phyloP scores from a whole-genome alignment of 53 echinoderm and acorn worm species.

The Echinometra lucunter region DNA sequence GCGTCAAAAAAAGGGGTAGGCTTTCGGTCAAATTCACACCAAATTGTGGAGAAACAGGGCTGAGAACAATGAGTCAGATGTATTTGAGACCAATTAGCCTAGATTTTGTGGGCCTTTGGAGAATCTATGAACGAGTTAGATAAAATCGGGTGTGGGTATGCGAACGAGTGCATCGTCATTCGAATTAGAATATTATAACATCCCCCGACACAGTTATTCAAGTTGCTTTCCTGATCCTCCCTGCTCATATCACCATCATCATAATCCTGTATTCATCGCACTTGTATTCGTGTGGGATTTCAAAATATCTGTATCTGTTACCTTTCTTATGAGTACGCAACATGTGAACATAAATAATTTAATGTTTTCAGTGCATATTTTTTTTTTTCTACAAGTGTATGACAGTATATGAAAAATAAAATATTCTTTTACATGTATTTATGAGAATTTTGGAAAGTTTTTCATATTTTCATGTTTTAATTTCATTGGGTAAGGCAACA shows the following conservation, averaged over 20 bases:
- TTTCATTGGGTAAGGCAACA: too few relatives aligned
- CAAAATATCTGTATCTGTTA: not conserved
- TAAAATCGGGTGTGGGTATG: slow-evolving; percentile 3
- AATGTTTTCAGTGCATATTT: not conserved
- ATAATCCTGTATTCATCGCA: not conserved
- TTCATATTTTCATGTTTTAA: too few relatives aligned
- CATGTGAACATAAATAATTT: not conserved
- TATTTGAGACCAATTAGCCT: slow-evolving; percentile 65
- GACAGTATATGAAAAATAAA: too few relatives aligned
- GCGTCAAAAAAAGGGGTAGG: not conserved
- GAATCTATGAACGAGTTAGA: not conserved
- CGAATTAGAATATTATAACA: slow-evolving; percentile 28
- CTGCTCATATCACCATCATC: slow-evolving; percentile 8
- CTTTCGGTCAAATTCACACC: slow-evolving; percentile 66
- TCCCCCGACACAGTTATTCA: slow-evolving; percentile 12
- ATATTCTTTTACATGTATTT: too few relatives aligned
- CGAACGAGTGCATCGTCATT: slow-evolving; percentile 11
- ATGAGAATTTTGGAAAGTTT: too few relatives aligned
- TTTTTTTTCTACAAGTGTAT: too few relatives aligned
- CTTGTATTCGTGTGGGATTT: not conserved
- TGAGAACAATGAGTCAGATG: slow-evolving; percentile 62
- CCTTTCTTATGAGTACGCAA: not conserved
- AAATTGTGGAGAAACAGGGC: slow-evolving; percentile 25
- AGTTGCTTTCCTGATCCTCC: not conserved
- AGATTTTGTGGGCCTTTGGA: slow-evolving; percentile 46